phyloP scores from a whole-genome alignment of 2,888 invertebrate species.

The Heliconius hortense region DNA sequence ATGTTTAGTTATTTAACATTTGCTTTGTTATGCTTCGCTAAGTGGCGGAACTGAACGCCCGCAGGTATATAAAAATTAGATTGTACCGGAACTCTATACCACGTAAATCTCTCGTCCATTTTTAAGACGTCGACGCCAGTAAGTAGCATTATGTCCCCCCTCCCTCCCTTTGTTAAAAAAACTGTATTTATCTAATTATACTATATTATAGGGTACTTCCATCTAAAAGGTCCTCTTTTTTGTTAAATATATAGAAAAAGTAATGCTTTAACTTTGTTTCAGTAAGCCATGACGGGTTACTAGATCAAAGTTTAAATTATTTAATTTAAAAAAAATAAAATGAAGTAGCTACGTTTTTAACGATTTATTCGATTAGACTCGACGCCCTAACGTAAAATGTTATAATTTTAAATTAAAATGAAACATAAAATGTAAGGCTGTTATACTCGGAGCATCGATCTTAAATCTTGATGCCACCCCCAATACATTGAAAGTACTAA shows the following conservation, averaged over 20 bases:
- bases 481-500: constrained; percentile 47
- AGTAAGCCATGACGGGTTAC: too few species aligned
- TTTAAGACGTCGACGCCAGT: neutral
- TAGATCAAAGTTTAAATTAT: neutral
- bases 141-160: neutral
- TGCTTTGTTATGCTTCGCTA: too few species aligned
- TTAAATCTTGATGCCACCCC: constrained; percentile 51
- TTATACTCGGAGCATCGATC: constrained; percentile 49
- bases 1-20: neutral
- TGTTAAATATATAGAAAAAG: neutral
- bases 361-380: neutral
- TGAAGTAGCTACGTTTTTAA: neutral
- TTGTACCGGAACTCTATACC: too few species aligned
- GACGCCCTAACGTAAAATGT: constrained; percentile 8
- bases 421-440: constrained; percentile 28
- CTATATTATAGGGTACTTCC: too few species aligned
- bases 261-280: neutral
- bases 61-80: too few species aligned
- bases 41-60: too few species aligned
- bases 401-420: constrained; percentile 22
- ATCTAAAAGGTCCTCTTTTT: too few species aligned
- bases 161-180: neutral
- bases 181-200: too few species aligned
- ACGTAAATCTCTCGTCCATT: too few species aligned
- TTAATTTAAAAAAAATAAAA: neutral